Percentiles rank a stretch among this genome's conserved stretches.
phyloP scores from a whole-genome alignment of 2,888 invertebrate genomes.

The Drosophila anceps region DNA sequence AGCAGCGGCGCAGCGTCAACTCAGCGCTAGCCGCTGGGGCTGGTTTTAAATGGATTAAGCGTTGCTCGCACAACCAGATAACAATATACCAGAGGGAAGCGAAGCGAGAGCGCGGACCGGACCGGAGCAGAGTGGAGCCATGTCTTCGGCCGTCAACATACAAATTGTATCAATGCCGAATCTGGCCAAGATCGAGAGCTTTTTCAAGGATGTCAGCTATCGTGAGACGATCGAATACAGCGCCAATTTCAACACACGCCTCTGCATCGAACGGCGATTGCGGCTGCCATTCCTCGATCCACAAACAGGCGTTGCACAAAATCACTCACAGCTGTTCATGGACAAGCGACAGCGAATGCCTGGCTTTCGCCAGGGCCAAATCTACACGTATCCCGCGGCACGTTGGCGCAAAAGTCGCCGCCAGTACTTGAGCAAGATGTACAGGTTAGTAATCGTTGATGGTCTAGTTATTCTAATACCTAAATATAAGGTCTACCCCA shows the following conservation, averaged over 20 bases:
- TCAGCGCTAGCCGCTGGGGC: conserved; percentile 62
- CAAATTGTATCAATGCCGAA: conserved; percentile 89
- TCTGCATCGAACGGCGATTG: conserved; percentile 95
- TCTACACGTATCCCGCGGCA: conserved; percentile 95
- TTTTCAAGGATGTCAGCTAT: conserved; percentile 94
- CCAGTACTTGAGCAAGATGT: conserved; percentile 89
- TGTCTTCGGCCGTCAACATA: conserved; percentile 88
- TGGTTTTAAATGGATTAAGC: conserved; percentile 63
- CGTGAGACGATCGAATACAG: conserved; percentile 97
- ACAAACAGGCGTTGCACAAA: conserved; percentile 98
- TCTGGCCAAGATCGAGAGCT: conserved; percentile 91
- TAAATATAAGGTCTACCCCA: conserved; percentile 14
- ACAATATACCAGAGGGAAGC: conserved; percentile 40
- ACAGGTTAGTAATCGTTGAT: conserved; percentile 74
- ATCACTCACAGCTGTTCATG: conserved; percentile 96
- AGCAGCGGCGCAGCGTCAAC: conserved; percentile 59
- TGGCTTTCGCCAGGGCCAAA: conserved; percentile 94
- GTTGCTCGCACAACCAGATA: conserved; percentile 51
- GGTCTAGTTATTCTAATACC: not conserved
- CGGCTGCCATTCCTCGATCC: conserved; percentile 98
- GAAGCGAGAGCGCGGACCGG: conserved; percentile 17
- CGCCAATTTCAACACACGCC: conserved; percentile 95
- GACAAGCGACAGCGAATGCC: conserved; percentile 95
- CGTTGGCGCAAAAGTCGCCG: conserved; percentile 96
- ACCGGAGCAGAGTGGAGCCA: conserved; percentile 36